A percentile compares a stretch with the other conserved stretches of the same genome.
phyloP scores from a whole-genome alignment of 2,797 vertebrate genomes.

The Leptodactylus fallax region DNA sequence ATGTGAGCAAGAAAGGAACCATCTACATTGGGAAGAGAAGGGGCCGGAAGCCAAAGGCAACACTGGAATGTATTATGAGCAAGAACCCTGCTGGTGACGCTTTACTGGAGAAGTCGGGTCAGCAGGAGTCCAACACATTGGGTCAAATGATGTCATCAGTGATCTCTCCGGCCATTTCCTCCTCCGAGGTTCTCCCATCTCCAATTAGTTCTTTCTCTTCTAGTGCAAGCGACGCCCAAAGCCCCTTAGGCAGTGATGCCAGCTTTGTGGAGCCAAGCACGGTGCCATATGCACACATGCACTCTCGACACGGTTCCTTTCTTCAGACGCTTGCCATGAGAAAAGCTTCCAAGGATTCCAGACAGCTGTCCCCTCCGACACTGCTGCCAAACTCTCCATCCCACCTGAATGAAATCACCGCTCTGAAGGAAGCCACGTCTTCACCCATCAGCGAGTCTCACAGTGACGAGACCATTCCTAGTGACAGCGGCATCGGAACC shows the following conservation, averaged over 20 bases:
- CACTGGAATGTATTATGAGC: slow-evolving; percentile 74
- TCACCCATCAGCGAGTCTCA: slow-evolving; percentile 92
- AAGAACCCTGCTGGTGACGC: slow-evolving; percentile 66
- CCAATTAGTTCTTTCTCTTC: slow-evolving; percentile 81
- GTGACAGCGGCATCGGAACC: slow-evolving; percentile 91
- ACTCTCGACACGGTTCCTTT: slow-evolving; percentile 74
- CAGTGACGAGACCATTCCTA: slow-evolving; percentile 91
- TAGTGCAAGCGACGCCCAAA: slow-evolving; percentile 88
- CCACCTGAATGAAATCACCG: slow-evolving; percentile 86
- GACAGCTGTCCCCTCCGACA: slow-evolving; percentile 81
- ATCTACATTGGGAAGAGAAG: slow-evolving; percentile 98
- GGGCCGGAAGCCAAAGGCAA: slow-evolving; percentile 94
- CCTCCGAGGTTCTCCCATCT: slow-evolving; percentile 85
- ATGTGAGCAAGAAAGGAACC: slow-evolving; percentile 97
- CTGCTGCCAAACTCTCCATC: slow-evolving; percentile 87
- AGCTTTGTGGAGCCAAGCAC: slow-evolving; percentile 94
- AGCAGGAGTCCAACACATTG: slow-evolving; percentile 69
- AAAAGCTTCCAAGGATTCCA: slow-evolving; percentile 85
- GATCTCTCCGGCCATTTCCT: slow-evolving; percentile 74
- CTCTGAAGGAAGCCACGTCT: slow-evolving; percentile 88
- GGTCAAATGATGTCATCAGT: slow-evolving; percentile 81
- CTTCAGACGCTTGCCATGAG: slow-evolving; percentile 88
- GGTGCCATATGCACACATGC: slow-evolving; percentile 85
- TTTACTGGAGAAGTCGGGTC: slow-evolving; percentile 73
- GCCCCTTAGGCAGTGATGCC: slow-evolving; percentile 88